Conservation (phyloP, 1,140 invertebrate species). For the Riptortus pedestris region DNA sequence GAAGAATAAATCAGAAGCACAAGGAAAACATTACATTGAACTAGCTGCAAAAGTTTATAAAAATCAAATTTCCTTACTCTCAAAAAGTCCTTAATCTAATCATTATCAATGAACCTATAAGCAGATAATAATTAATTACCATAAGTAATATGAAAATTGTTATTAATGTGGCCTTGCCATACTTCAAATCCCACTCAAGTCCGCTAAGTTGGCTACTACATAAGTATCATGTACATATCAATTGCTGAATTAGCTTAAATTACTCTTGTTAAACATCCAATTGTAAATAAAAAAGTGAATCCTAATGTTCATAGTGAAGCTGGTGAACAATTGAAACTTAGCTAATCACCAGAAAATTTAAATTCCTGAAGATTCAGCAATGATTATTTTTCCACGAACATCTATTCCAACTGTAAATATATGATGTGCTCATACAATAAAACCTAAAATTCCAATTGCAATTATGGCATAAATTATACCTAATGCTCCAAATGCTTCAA, state of each 20-base stretch:
- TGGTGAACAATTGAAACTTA: constrained; percentile 44
- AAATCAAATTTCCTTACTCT: too few species aligned
- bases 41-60: too few species aligned
- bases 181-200: too few species aligned
- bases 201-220: constrained; percentile 66
- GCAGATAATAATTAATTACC: too few species aligned
- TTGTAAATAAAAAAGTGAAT: constrained; percentile 59
- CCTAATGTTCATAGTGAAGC: constrained; percentile 48
- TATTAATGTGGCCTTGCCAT: too few species aligned
- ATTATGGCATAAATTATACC: constrained; percentile 54
- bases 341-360: constrained; percentile 59
- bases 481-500: too few species aligned
- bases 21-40: too few species aligned
- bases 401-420: constrained; percentile 65
- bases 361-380: constrained; percentile 52
- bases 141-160: too few species aligned
- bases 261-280: constrained; percentile 51
- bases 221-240: constrained; percentile 64
- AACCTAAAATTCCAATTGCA: constrained; percentile 52
- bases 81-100: too few species aligned
- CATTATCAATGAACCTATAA: too few species aligned
- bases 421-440: constrained; percentile 59
- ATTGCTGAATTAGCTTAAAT: constrained; percentile 35
- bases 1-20: too few species aligned
- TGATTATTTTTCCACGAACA: constrained; percentile 51